These are phyloP conservation scores for Drosophila burlai DNA, from an alignment of 1,140 invertebrate species.

Conservation along the genomic window DNA sequence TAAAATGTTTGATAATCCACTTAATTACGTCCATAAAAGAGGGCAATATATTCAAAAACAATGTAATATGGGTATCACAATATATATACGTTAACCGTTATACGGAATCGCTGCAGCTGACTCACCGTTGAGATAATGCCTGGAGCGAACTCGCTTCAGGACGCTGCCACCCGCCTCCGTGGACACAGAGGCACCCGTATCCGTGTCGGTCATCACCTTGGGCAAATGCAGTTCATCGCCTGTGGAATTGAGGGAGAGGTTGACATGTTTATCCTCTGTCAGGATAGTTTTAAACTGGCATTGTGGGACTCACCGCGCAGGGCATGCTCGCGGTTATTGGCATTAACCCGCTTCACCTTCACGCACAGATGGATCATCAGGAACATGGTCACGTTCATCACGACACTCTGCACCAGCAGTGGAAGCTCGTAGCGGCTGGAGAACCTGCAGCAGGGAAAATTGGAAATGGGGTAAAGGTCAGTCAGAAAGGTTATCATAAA, in stretches of 20 bases:
- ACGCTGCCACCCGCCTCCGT: conserved; percentile 61
- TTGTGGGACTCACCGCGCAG: conserved; percentile 91
- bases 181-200: conserved; percentile 70
- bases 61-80: background rate
- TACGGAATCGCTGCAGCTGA: conserved; percentile 26
- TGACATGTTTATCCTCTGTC: conserved; percentile 20
- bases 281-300: background rate
- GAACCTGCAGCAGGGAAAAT: conserved; percentile 91
- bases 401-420: conserved; percentile 97
- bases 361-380: conserved; percentile 98
- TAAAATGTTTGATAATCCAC: background rate
- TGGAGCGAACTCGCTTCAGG: conserved; percentile 77
- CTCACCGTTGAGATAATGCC: conserved; percentile 84
- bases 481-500: conserved; percentile 13
- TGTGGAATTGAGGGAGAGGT: conserved; percentile 22
- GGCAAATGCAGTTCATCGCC: conserved; percentile 82
- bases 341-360: conserved; percentile 92
- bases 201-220: conserved; percentile 80
- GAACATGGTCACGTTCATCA: conserved; percentile 99
- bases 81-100: too few species aligned
- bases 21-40: background rate
- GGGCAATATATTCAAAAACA: background rate
- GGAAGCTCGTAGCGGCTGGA: conserved; percentile 98
- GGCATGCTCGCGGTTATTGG: conserved; percentile 91
- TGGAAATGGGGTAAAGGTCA: conserved; percentile 30